Percentiles rank a stretch among this genome's conserved stretches.
Conservation (phyloP, 2,888 invertebrate species). For the Lithophane socia region DNA sequence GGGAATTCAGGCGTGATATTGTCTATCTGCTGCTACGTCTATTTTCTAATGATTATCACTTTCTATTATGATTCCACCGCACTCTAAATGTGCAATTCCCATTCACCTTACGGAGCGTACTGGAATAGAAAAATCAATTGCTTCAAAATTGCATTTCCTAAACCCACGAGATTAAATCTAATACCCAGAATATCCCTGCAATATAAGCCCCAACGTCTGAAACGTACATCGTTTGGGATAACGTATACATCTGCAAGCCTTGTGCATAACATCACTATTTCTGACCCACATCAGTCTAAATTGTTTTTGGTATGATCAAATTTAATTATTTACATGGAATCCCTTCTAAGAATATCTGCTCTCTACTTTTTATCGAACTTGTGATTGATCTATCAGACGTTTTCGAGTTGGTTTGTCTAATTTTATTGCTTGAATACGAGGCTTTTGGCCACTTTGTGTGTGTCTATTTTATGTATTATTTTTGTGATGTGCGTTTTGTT, state of each 20-base stretch:
- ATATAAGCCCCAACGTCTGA: conserved; percentile 25
- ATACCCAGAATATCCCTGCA: conserved; percentile 38
- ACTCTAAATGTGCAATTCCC: conserved; percentile 15
- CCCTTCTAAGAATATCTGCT: neutral
- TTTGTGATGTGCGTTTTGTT: too few relatives aligned
- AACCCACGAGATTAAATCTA: conserved; percentile 48
- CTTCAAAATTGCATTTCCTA: conserved; percentile 36
- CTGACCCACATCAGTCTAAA: conserved; percentile 27
- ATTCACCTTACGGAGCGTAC: conserved; percentile 3
- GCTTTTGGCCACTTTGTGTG: too few relatives aligned
- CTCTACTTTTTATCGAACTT: neutral
- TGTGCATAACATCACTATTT: conserved; percentile 30
- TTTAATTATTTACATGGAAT: conserved; percentile 5
- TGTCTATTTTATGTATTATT: too few relatives aligned
- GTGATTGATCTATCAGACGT: neutral
- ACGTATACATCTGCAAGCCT: conserved; percentile 31
- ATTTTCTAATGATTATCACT: neutral
- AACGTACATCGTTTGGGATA: conserved; percentile 37
- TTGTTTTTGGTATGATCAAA: conserved; percentile 14
- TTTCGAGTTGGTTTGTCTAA: neutral
- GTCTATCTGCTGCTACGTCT: neutral
- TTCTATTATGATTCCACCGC: neutral
- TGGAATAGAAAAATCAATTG: conserved; percentile 43
- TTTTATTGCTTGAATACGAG: too few relatives aligned
- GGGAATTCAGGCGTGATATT: too few relatives aligned